Evolutionary conservation across 2,113 vertebrate species (phyloP), one percentile per base, ranked within the genome.

Genomic region (Bufo bufo): DNA sequence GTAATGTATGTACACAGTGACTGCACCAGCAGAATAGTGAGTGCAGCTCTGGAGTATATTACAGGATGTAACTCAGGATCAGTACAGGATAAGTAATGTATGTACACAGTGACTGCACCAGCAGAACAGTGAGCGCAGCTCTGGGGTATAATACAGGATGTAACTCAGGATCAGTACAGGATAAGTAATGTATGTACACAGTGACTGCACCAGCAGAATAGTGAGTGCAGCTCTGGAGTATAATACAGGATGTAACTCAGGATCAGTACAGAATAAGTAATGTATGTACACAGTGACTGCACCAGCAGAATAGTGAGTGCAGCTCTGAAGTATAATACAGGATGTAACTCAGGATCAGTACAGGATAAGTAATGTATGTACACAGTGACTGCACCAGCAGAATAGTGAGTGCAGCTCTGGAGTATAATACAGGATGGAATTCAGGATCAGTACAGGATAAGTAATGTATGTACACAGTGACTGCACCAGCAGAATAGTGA

Each of bases 151-250:
- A 11, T 33, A 69, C 20, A 69, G 11, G 69, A 8, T 50, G 33
- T 33, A 33, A 33, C 33, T 33, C 0, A 33, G 33, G 33, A 33
- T 33, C 33, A 33, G 33, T 33, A 33, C 33, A 33, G 33, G 33
- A 33, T 33, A 33, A 33, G 33, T 33, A 33, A 33, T 33, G 33
- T n/a, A n/a, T n/a, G n/a, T n/a, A n/a, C n/a, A n/a, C n/a, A n/a
- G n/a, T n/a, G 56, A 58, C 56, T 58, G 56, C 56, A 12, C 10
- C 33, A 71, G 2, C n/a, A 71, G 66, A 71, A 71, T 14, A 71
- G 69, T 72, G 69, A 72, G 69, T 16, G 33, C 69, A 72, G 69
- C 69, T 72, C 69, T 72, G 69, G 43, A 72, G 43, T 69, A 69
- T 69, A 69, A 11, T 33, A 69, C 20, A 69, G 11, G 69, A 8